These are phyloP conservation scores for Neelides sp. DNA, from an alignment of 1,140 invertebrate species.

Conservation along the genomic window DNA sequence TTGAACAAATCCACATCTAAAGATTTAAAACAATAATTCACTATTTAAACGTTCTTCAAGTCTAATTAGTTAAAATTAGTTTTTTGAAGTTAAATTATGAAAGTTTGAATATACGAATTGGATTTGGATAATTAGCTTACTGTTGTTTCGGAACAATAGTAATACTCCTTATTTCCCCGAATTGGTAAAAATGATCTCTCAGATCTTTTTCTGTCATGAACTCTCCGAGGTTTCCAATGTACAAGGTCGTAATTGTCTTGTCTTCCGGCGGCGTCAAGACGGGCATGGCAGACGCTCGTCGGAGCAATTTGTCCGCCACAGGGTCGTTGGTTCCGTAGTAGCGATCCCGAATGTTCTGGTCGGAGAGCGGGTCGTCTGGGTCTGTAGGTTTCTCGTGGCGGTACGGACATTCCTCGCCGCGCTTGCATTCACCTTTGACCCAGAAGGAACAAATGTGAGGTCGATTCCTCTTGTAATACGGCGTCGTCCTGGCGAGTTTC, in stretches of 20 bases:
- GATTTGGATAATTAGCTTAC: too few species aligned
- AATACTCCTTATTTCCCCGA: constrained; percentile 91
- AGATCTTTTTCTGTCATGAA: constrained; percentile 80
- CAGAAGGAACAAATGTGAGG: constrained; percentile 99
- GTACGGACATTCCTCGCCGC: constrained; percentile 99
- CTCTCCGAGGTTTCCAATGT: constrained; percentile 85
- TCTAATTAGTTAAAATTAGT: too few species aligned
- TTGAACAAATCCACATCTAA: constrained; percentile 97
- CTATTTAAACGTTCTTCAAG: too few species aligned
- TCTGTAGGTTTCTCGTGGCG: constrained; percentile 98
- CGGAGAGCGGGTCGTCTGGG: constrained; percentile 95
- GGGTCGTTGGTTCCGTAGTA: constrained; percentile 99
- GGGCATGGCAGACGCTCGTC: constrained; percentile 83
- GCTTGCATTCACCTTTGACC: constrained; percentile 98
- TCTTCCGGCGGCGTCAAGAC: constrained; percentile 91
- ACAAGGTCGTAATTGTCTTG: constrained; percentile 88
- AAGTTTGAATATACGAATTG: too few species aligned
- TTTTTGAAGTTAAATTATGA: too few species aligned
- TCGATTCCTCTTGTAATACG: constrained; percentile 96
- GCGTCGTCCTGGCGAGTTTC: constrained; percentile 88
- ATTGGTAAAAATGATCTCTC: constrained; percentile 91
- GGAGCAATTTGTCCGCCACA: constrained; percentile 93
- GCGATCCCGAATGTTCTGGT: constrained; percentile 97
- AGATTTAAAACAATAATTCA: too few species aligned
- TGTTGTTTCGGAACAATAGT: constrained; percentile 85